Evolutionary conservation across 1,140 invertebrate species (phyloP).

Genomic region (Pseudomyrmex sp.): DNA sequence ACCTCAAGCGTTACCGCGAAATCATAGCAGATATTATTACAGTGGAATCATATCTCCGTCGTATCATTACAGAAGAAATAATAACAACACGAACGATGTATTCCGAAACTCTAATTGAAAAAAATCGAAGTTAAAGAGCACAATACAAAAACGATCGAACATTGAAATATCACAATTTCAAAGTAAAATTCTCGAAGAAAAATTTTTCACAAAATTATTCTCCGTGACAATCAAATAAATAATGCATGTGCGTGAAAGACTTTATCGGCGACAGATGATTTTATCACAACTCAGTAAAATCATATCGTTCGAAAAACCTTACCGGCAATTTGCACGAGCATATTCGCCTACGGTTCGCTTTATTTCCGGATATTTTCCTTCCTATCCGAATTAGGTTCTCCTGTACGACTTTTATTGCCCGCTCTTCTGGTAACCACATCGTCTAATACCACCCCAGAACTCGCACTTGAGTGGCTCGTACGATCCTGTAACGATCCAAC

Average conservation of each 20-base stretch:
- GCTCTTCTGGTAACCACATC: constrained; percentile 63
- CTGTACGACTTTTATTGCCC: constrained; percentile 69
- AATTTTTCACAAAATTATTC: background rate
- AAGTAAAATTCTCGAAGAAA: background rate
- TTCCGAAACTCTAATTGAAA: constrained; percentile 22
- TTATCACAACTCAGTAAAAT: constrained; percentile 39
- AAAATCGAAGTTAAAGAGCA: background rate
- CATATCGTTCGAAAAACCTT: constrained; percentile 12
- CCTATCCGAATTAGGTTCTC: constrained; percentile 64
- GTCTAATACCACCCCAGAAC: constrained; percentile 57
- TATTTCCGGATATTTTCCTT: constrained; percentile 58
- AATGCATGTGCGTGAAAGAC: background rate
- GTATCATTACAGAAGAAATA: background rate
- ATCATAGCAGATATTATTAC: constrained; percentile 35
- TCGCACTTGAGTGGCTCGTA: constrained; percentile 55
- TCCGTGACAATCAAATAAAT: background rate
- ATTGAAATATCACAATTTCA: too few relatives aligned
- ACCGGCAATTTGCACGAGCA: background rate
- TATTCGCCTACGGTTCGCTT: constrained; percentile 58
- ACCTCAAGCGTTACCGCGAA: constrained; percentile 37
- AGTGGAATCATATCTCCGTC: constrained; percentile 29
- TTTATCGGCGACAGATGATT: background rate
- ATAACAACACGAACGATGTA: background rate
- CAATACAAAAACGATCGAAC: background rate
- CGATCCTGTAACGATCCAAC: constrained; percentile 60